Evolutionary conservation across 53 echinoderm and acorn worm species (phyloP), one percentile per base, ranked within the genome.

Genomic region (Echinarachnius parma): DNA sequence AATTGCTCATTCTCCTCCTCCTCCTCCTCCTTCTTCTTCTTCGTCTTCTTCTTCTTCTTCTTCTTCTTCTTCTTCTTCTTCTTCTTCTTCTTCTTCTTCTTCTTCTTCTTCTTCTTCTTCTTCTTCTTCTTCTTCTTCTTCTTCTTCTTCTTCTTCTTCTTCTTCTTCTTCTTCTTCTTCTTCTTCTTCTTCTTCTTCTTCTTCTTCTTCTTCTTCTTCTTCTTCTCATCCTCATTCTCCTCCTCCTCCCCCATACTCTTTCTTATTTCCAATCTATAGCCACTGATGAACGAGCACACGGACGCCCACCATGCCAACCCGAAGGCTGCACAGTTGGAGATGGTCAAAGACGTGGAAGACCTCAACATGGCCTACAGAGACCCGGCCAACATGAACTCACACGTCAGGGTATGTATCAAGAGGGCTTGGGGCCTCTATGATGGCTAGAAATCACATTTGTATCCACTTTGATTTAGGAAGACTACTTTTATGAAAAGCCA

Each of bases 401-500:
- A 63, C 31, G 66, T 78, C 34, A 65, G 64, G 66, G 78, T 78
- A 78, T 16, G 66, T 39, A 9, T 49, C 49, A n/a, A 49, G 22
- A 18, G n/a, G n/a, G n/a, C n/a, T n/a, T n/a, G n/a, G n/a, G n/a
- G n/a, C n/a, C n/a, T n/a, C n/a, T n/a, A n/a, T n/a, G n/a, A n/a
- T n/a, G n/a, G n/a, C n/a, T n/a, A n/a, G n/a, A n/a, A n/a, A n/a
- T n/a, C n/a, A n/a, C n/a, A n/a, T n/a, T n/a, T n/a, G n/a, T n/a
- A n/a, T n/a, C n/a, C n/a, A n/a, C n/a, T n/a, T n/a, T n/a, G n/a
- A n/a, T n/a, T n/a, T n/a, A n/a, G n/a, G n/a, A n/a, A n/a, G n/a
- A n/a, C n/a, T n/a, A n/a, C n/a, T n/a, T n/a, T n/a, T n/a, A n/a
- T n/a, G n/a, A n/a, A n/a, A n/a, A n/a, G n/a, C n/a, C n/a, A n/a